Evolutionary conservation across 2,888 invertebrate genomes (phyloP).

Genomic region (Pheosia tremula): DNA sequence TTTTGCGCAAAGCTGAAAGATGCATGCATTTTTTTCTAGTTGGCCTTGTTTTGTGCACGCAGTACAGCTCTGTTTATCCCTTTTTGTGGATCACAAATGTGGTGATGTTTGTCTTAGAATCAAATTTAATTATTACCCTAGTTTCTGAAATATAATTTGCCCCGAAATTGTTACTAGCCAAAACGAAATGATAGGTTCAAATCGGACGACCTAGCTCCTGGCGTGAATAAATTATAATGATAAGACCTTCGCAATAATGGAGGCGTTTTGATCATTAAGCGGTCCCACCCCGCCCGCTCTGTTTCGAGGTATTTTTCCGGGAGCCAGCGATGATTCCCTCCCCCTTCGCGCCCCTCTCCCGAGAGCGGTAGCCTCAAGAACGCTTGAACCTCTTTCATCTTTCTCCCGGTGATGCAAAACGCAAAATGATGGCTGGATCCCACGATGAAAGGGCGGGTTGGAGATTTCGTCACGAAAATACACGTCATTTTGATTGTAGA

Average conservation of each 20-base stretch:
- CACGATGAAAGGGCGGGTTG: constrained; percentile 40
- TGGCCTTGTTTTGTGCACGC: background rate
- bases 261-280: constrained; percentile 80
- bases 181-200: constrained; percentile 10
- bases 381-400: constrained; percentile 74
- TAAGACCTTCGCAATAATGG: constrained; percentile 79
- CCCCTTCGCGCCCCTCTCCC: constrained; percentile 51
- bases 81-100: no score
- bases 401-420: constrained; percentile 53
- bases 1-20: background rate
- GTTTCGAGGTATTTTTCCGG: constrained; percentile 67
- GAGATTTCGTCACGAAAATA: constrained; percentile 26
- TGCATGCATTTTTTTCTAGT: background rate
- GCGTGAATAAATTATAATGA: constrained; percentile 82
- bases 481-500: constrained; percentile 9
- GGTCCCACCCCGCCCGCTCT: constrained; percentile 49
- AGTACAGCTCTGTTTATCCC: no score
- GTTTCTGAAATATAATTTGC: background rate
- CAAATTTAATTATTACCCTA: no score
- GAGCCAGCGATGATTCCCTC: constrained; percentile 54
- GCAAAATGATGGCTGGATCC: constrained; percentile 48
- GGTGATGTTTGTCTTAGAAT: background rate
- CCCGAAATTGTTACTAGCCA: background rate
- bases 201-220: constrained; percentile 55
- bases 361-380: constrained; percentile 56